Conservation (phyloP, 2,888 invertebrate species). For the Acronicta aceris region DNA sequence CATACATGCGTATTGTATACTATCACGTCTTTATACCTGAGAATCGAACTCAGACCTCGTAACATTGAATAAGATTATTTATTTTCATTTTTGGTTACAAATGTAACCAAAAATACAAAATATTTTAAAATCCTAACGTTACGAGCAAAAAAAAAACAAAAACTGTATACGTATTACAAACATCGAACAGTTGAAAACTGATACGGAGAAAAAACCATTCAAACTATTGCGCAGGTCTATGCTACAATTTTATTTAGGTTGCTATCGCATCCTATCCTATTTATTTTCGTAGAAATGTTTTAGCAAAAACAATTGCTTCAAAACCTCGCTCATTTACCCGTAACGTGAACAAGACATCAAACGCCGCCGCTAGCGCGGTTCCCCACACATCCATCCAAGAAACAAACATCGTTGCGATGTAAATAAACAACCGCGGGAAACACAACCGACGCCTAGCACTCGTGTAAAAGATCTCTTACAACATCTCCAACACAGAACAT, state of each 20-base stretch:
- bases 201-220: too few species aligned
- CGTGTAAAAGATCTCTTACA: conserved; percentile 49
- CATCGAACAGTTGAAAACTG: too few species aligned
- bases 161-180: too few species aligned
- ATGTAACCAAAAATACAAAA: too few species aligned
- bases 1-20: too few species aligned
- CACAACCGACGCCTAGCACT: conserved; percentile 19
- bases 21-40: too few species aligned
- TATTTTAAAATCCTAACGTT: too few species aligned
- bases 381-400: conserved; percentile 36
- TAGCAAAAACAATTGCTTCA: conserved; percentile 29
- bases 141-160: too few species aligned
- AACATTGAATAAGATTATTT: too few species aligned
- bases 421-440: conserved; percentile 38
- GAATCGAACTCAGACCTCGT: too few species aligned
- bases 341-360: conserved; percentile 26
- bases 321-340: conserved; percentile 22
- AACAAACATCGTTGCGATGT: conserved; percentile 39
- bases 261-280: conserved; percentile 6
- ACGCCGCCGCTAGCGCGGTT: conserved; percentile 28
- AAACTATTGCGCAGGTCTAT: too few species aligned
- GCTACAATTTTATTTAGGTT: not conserved
- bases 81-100: too few species aligned
- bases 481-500: conserved; percentile 53
- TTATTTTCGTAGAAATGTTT: conserved; percentile 16